Percentiles rank a stretch among this genome's conserved stretches.
Conservation (phyloP, 2,113 vertebrate species). For the Hylia prasina region DNA sequence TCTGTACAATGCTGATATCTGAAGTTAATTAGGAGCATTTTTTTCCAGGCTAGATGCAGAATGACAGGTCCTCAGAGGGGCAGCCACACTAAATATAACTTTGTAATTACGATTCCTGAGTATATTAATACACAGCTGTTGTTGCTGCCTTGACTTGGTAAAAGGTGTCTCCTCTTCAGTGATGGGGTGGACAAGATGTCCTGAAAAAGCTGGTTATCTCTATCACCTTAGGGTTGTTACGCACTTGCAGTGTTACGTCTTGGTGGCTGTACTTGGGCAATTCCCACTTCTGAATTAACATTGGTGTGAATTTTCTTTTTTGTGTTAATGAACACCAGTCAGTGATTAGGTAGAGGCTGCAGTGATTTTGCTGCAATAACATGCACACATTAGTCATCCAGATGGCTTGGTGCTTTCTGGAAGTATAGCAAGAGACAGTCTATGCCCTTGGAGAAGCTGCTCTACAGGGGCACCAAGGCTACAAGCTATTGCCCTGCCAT, state of each 20-base stretch:
- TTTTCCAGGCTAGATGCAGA: not conserved
- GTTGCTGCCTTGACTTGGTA: conserved; percentile 73
- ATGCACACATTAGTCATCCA: not conserved
- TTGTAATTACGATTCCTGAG: not conserved
- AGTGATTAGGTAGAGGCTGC: not conserved
- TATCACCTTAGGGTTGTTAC: not conserved
- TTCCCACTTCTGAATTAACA: not conserved
- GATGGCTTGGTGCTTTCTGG: not conserved
- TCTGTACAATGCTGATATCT: not conserved
- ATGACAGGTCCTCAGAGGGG: conserved; percentile 4
- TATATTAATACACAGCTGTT: conserved; percentile 10
- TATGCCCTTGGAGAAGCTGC: not conserved
- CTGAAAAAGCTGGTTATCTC: conserved; percentile 6
- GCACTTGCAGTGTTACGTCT: not conserved
- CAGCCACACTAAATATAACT: conserved; percentile 25
- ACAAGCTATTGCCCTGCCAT: not conserved
- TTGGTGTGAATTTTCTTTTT: not conserved
- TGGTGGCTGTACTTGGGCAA: not conserved
- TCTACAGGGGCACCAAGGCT: not conserved
- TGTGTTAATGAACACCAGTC: not conserved
- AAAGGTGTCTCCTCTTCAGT: conserved; percentile 65
- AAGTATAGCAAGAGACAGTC: not conserved
- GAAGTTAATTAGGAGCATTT: conserved; percentile 15
- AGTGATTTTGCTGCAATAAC: not conserved
- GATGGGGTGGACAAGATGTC: not conserved